Base-by-base conservation (phyloP, 2,888 invertebrate genomes). In the Melieria crassipennis region DNA sequence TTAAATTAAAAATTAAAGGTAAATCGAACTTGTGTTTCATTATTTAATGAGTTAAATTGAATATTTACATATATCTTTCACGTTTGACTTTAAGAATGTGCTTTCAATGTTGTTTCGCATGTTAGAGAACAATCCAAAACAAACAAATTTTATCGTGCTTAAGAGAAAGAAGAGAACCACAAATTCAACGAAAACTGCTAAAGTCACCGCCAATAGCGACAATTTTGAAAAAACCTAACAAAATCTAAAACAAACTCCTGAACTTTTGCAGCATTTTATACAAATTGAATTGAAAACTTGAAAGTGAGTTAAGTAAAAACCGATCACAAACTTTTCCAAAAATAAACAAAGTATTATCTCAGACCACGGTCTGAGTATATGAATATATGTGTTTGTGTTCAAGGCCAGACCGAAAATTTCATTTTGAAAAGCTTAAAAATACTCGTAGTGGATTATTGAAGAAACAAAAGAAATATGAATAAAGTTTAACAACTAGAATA, bases 1-100 rank as follows among this genome's bases (percentile, higher is more conserved):
- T 70, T 73, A 67, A 64, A 66, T 73, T 70, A 70, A 69, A 73
- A 73, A 68, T 57, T 58, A 70, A 47, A 70, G 16, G 43, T 47
- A 70, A 57, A 64, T 11, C n/a, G 16, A 69, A 58, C 11, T 47
- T 16, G 56, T 62, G 58, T 73, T 63, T 64, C 55, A 57, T 52
- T 68, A 65, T 71, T 67, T 46, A 65, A 50, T 70, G 64, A 45
- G 11, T 30, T 3, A 30, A 30, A 30, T 30, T 30, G 3, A 30
- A 30, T 3, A 30, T 2, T 30, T 30, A 30, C 30, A 30, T 30
- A 30, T 3, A 30, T 30, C 30, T 30, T 30, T 30, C 30, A 30
- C 30, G 30, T 30, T 30, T 30, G 30, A 30, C 30, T 30, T 30
- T 30, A 30, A 30, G 43, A 43, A n/a, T 42, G 43, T 60, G 52